Evolutionary conservation across 2,113 vertebrate genomes (phyloP), one percentile per base, ranked within the genome.

Genomic region (Arvicanthis niloticus): DNA sequence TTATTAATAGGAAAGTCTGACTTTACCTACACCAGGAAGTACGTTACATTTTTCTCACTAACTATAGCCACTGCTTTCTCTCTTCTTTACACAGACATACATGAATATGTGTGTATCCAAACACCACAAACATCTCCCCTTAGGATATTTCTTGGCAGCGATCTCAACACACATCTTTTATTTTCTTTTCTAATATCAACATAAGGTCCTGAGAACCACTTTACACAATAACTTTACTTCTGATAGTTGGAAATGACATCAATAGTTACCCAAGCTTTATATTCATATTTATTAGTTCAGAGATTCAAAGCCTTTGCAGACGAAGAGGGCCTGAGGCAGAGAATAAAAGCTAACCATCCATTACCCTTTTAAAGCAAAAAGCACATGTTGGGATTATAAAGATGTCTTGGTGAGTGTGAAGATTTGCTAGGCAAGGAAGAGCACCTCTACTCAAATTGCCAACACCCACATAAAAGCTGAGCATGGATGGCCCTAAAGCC

Each of bases 1-100:
- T 97, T 95, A 91, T 77, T 97, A 91, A 95, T 34, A 95, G 70
- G 88, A 80, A 31, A 89, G 67, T 94, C 65, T 85, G 68, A 96
- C 13, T 77, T 87, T 92, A 62, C 1, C 0, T 68, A 56, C 6
- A 42, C 37, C 10, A 60, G 48, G 34, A 92, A 45, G 53, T 0
- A 15, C 60, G 26, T 92, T 5, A 13, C 16, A 22, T 21, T 22
- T 88, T 90, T 91, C 58, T 76, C 67, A 84, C 19, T 48, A n/a
- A 42, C 21, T 2, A 67, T 8, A 45, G 5, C 0, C 58, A 3
- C 22, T 78, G 84, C 9, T 34, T 37, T 15, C 31, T 75, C 37
- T 37, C 29, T 70, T 58, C 58, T 82, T 15, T 29, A 8, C 4
- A 5, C 0, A 9, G 21, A 34, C n/a, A 45, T 7, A 17, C 17